Percentiles rank a stretch among this genome's conserved stretches.
phyloP scores from a whole-genome alignment of 2,113 vertebrate species.

The Salvelinus sp. region DNA sequence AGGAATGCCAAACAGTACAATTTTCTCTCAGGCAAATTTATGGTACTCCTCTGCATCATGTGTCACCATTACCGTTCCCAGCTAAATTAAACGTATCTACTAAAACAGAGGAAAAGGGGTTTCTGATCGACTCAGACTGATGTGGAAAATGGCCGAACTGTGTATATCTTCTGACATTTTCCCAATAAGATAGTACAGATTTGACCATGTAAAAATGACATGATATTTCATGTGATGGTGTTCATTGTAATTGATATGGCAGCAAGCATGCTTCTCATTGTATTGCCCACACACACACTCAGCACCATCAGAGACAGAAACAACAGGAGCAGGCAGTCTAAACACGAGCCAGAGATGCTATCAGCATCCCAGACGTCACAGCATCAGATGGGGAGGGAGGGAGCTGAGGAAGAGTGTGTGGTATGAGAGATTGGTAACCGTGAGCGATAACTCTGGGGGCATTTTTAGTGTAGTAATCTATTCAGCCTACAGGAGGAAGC shows the following conservation, averaged over 20 bases:
- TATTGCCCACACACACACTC: background rate
- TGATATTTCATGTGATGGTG: background rate
- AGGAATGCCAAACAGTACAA: slow-evolving; percentile 3
- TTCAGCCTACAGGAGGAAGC: background rate
- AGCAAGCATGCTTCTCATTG: background rate
- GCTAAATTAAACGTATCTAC: background rate
- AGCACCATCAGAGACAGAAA: slow-evolving; percentile 42
- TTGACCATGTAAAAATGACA: slow-evolving; percentile 7
- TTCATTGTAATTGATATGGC: background rate
- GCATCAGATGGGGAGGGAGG: slow-evolving; percentile 19
- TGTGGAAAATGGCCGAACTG: background rate
- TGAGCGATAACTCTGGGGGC: background rate
- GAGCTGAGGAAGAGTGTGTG: slow-evolving; percentile 1
- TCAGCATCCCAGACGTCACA: slow-evolving; percentile 20
- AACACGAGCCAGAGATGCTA: slow-evolving; percentile 54
- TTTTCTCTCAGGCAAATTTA: slow-evolving; percentile 4
- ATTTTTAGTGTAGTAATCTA: slow-evolving; percentile 4
- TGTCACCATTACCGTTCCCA: background rate
- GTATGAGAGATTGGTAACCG: background rate
- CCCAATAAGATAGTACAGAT: background rate
- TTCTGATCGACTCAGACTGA: background rate
- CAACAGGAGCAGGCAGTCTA: slow-evolving; percentile 43
- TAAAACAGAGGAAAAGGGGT: background rate
- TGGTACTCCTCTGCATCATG: background rate
- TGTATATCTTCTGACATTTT: background rate